Base-by-base conservation (phyloP, 2,888 invertebrate genomes). In the Caenorhabditis panamensis region DNA sequence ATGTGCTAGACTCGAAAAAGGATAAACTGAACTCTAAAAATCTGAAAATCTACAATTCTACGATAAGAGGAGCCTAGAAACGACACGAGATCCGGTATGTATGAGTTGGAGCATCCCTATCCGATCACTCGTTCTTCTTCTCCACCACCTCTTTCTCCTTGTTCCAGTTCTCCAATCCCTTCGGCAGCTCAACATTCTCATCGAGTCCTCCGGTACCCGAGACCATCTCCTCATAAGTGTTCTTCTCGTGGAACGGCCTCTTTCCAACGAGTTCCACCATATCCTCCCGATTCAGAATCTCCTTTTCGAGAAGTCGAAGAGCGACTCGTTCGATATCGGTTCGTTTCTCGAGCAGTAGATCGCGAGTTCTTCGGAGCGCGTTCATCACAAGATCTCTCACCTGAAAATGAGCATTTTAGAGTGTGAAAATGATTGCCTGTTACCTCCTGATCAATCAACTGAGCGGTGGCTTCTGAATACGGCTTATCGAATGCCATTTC, bases 141-240 rank as follows among this genome's bases (percentile, higher is more conserved):
- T 66, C 54, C n/a, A n/a, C n/a, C n/a, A n/a, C n/a, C 59, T 81
- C 66, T 22, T 63, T 72, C 59, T 84, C 83, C 44, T 84, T 91
- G 91, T 99, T 98, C 98, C 98, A 99, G 89, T 95, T 95, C 91
- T 96, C 95, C 28, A 99, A 93, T 68, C 98, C 98, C 92, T 96
- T 95, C 0, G 99, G 99, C 87, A 99, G 93, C 0, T 94, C 92
- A 0, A 97, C 97, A 89, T 99, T 96, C 92, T 99, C 99, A 84
- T 99, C 99, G 88, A 98, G 94, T 0, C 97, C 97, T 62, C 85
- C 85, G 0, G 96, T 97, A 1, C 96, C 97, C 92, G 96, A 97
- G 0, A 99, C 99, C 92, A 99, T 99, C 91, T 99, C 96, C 92
- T 99, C 99, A 90, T 99, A 99, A 11, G 98, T 98, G 16, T 97